phyloP scores from a whole-genome alignment of 2,888 invertebrate genomes.

The Athalia cordata region DNA sequence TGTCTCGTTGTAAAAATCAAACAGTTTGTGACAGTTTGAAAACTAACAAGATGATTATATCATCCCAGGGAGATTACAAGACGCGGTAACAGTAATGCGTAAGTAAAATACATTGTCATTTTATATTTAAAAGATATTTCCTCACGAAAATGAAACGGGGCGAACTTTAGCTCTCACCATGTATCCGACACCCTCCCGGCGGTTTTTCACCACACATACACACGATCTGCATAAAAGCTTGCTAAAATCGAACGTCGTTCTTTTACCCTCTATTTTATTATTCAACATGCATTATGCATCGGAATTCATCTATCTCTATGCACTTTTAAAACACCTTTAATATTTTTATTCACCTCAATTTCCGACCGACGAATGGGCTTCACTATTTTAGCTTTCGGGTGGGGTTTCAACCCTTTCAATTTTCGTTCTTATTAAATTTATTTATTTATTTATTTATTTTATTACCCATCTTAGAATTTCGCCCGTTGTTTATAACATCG shows the following conservation, averaged over 20 bases:
- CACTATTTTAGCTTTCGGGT: not conserved
- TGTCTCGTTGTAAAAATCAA: constrained; percentile 6
- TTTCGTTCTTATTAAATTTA: not conserved
- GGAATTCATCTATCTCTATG: not conserved
- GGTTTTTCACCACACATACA: constrained; percentile 17
- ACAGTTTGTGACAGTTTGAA: constrained; percentile 24
- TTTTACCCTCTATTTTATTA: not conserved
- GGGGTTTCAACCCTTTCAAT: constrained; percentile 14
- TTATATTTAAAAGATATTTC: constrained; percentile 2
- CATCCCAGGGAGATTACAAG: constrained; percentile 25
- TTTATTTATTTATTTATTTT: not conserved
- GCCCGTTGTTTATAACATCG: not conserved
- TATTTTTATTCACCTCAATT: not conserved
- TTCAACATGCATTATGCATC: constrained; percentile 35
- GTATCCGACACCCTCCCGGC: constrained; percentile 8
- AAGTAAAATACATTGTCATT: not conserved
- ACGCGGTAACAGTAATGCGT: constrained; percentile 36
- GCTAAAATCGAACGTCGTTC: constrained; percentile 32
- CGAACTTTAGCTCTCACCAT: no score
- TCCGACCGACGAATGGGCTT: not conserved
- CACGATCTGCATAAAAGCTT: constrained; percentile 8
- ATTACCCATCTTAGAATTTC: not conserved
- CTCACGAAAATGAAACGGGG: not conserved
- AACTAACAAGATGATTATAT: constrained; percentile 8
- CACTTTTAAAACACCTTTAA: not conserved